Base-by-base conservation (phyloP, 2,113 vertebrate genomes). In the Scatophagus argus region DNA sequence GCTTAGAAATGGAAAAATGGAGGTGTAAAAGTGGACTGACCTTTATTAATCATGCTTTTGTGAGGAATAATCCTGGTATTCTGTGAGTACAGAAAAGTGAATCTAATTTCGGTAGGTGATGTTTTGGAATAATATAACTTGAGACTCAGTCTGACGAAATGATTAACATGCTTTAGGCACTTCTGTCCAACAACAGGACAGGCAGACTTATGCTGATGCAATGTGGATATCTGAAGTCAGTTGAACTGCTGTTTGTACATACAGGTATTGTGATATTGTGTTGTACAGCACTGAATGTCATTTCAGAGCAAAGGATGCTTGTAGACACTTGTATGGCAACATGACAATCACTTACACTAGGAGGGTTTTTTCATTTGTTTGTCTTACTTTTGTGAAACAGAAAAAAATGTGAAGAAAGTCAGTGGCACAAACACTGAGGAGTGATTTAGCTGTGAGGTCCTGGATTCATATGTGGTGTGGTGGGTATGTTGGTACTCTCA, bases 311-410 rank as follows among this genome's bases (percentile, higher is more conserved):
- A 63, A 44, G 34, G 21, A 16, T 70, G 77, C 10, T 25, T 23
- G 46, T 49, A 21, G 3, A 34, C 34, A 70, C 36, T 29, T n/a
- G 7, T 61, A 13, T 75, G 8, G 62, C 29, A 46, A 44, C 1
- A 2, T 41, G 71, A 70, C 70, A 89, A 73, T 87, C 65, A 65
- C 13, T 56, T 13, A 34, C 29, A 16, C 39, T 31, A 46, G 7
- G 8, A 44, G 11, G 38, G 9, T 73, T 34, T 39, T 64, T 36
- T 11, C 0, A 25, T 56, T 7, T 54, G 25, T 25, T 32, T 25
- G 1, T 21, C 75, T 62, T 74, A 7, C 1, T 52, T 72, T 59
- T 66, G 17, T 36, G 21, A 39, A 51, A 59, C 32, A 63, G 9
- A 39, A 66, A 54, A 16, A n/a, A 19, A 23, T 21, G 5, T 52